Conservation (phyloP, 2,797 vertebrate species). For the Spheniscus humboldti region DNA sequence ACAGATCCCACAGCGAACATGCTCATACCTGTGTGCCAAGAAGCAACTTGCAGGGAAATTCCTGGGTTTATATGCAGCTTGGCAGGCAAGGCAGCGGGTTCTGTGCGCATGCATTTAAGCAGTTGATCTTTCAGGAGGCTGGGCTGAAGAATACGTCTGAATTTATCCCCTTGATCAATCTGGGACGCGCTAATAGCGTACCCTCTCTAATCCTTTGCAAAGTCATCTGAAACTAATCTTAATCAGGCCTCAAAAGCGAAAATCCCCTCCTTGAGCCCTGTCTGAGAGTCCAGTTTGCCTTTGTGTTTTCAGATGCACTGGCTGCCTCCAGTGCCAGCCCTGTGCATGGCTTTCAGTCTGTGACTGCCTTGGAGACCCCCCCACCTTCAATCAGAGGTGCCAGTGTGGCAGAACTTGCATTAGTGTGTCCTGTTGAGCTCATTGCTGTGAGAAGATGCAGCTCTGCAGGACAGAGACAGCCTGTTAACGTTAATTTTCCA, state of each 20-base stretch:
- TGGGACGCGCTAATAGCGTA: neutral
- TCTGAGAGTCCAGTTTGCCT: neutral
- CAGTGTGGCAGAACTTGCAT: neutral
- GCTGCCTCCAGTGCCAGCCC: neutral
- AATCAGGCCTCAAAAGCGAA: neutral
- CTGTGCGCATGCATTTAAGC: neutral
- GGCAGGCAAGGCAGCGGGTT: neutral
- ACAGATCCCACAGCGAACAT: accelerated
- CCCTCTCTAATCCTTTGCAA: slow-evolving; percentile 35
- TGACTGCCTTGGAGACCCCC: neutral
- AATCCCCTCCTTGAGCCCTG: slow-evolving; percentile 17
- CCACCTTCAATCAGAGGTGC: neutral
- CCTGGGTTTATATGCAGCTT: neutral
- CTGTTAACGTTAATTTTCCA: accelerated
- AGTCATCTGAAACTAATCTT: slow-evolving; percentile 49
- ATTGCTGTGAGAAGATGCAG: neutral
- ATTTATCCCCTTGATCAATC: neutral
- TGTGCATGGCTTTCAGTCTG: neutral
- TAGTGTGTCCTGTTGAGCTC: neutral
- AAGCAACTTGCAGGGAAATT: neutral
- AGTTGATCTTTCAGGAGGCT: neutral
- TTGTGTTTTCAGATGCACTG: neutral
- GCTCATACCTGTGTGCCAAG: accelerated
- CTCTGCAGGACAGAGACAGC: neutral
- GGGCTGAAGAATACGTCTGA: neutral